Base-by-base conservation (phyloP, 2,113 vertebrate species). In the Antennarius striatus region DNA sequence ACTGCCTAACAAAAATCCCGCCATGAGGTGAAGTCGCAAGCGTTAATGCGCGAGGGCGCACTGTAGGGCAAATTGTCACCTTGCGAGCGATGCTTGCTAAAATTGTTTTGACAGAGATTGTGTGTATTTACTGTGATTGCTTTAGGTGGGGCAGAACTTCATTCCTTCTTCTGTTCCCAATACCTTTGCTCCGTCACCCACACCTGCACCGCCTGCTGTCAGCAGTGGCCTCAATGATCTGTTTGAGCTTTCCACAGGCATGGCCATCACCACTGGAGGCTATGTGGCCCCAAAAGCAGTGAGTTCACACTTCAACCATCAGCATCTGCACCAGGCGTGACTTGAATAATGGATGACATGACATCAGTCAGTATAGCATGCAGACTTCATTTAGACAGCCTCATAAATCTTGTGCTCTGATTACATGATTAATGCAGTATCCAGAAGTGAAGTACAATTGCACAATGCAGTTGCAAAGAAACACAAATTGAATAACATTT, bases 111-210 rank as follows among this genome's bases (percentile, higher is more conserved):
- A 10, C 28, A 66, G 15, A 45, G 22, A 56, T 36, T 56, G 16
- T 58, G 17, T 61, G 28, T 62, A 1, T 67, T 32, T 68, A 51
- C 36, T 60, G 8, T 70, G 17, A 15, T 15, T 10, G 7, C 14
- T 29, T 28, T 80, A 99, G 98, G 98, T 99, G 80, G 98, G 96
- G n/a, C 97, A 98, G 66, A 97, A 96, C 86, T 99, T 98, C 90
- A 98, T 99, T 62, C 98, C 98, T 0, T 94, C 98, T 0, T 94
- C 94, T 0, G 96, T 99, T 39, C 98, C 98, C 66, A 95, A 94
- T 59, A 96, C 96, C 1, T 99, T 99, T 75, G 98, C 97, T 60
- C 98, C 98, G 1, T 99, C 98, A 0, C 98, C 98, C 10, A 99
- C 97, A 39, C 98, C 97, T 0, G 96, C 96, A 0, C 98, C 97